Conservation (phyloP, 2,888 invertebrate species). For the Rhamnusium bicolor region DNA sequence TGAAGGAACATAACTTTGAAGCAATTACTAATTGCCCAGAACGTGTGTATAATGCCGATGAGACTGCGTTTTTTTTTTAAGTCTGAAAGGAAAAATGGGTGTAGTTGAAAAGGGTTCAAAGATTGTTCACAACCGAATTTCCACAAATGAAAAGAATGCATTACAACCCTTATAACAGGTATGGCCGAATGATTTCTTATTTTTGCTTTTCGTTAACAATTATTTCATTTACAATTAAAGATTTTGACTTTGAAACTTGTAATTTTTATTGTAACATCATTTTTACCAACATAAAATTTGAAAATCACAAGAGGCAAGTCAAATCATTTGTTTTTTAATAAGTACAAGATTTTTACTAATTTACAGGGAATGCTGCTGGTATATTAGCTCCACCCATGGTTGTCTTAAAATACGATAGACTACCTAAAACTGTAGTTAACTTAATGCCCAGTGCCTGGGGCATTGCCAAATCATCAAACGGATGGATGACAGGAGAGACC, state of each 20-base stretch:
- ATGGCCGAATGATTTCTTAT: no score
- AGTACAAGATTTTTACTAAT: no score
- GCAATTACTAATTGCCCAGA: no score
- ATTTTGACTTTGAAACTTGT: no score
- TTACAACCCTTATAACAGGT: conserved; percentile 53
- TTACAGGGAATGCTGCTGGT: no score
- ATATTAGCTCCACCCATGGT: conserved; percentile 36
- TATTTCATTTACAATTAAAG: no score
- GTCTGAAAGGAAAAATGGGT: conserved; percentile 62
- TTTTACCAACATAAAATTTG: conserved; percentile 53
- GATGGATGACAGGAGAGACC: conserved; percentile 38
- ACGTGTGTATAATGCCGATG: conserved; percentile 62
- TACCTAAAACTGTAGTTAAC: conserved; percentile 16
- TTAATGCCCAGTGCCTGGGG: conserved; percentile 33
- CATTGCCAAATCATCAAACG: conserved; percentile 33
- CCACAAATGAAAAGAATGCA: conserved; percentile 55
- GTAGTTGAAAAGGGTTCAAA: conserved; percentile 44
- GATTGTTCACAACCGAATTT: conserved; percentile 46
- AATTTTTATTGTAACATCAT: no score
- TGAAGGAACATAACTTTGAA: conserved; percentile 22
- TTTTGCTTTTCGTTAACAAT: no score
- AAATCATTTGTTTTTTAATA: no score
- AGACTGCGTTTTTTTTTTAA: conserved; percentile 63
- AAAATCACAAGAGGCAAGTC: background rate
- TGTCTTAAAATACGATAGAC: conserved; percentile 2